Conservation (phyloP, 2,797 vertebrate species). For the Gadopsis marmoratus region DNA sequence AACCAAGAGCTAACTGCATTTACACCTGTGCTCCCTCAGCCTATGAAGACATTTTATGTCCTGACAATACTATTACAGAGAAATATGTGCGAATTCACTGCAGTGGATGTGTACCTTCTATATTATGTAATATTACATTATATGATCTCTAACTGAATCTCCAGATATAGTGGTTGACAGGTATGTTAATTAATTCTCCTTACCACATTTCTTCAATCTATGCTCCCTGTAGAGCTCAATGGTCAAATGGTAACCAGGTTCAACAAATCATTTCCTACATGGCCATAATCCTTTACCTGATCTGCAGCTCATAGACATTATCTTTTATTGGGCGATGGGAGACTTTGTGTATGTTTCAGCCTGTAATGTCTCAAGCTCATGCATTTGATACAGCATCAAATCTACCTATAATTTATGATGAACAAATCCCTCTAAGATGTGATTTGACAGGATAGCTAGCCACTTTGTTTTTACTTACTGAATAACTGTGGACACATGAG, state of each 20-base stretch:
- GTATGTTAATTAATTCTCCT: slow-evolving; percentile 10
- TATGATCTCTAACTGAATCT: slow-evolving; percentile 19
- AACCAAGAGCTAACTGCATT: slow-evolving; percentile 57
- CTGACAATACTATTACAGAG: slow-evolving; percentile 37
- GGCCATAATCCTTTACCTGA: neutral
- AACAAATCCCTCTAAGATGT: neutral
- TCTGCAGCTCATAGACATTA: neutral
- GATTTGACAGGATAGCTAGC: neutral
- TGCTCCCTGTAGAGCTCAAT: neutral
- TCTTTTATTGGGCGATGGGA: neutral
- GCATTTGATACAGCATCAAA: neutral
- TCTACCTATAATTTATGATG: neutral
- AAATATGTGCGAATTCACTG: slow-evolving; percentile 6
- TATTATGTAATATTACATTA: slow-evolving; percentile 5
- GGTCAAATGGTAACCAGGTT: neutral
- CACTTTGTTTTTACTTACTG: neutral
- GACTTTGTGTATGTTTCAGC: neutral
- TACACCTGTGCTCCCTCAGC: slow-evolving; percentile 26
- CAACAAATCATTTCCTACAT: slow-evolving; percentile 16
- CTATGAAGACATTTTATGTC: slow-evolving; percentile 44
- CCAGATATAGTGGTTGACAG: neutral
- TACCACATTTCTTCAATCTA: slow-evolving; percentile 12
- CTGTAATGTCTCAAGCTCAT: neutral
- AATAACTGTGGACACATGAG: neutral
- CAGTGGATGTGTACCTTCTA: slow-evolving; percentile 3